Base-by-base conservation (phyloP, 2,888 invertebrate species). In the Creontiades dilutus region DNA sequence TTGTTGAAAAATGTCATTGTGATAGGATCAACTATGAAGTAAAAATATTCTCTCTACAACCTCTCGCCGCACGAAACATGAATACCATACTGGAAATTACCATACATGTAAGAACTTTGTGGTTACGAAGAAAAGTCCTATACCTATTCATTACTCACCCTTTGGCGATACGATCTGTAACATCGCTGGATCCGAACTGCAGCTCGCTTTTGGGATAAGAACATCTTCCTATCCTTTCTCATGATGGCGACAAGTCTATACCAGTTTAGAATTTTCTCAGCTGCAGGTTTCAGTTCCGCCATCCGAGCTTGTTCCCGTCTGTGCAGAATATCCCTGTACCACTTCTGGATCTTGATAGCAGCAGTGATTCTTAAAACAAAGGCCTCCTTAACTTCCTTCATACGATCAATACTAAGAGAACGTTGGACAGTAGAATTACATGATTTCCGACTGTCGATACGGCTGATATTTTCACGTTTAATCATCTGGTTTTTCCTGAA, bases 141-240 rank as follows among this genome's bases (percentile, higher is more conserved):
- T 37, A n/a, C n/a, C n/a, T n/a, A 37, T 37, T 37, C 37, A 37
- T 7, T 75, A 80, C 48, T 57, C 27, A 85, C 85, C 46, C 37
- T 85, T 4, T 28, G 27, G n/a, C 61, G 85, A 57, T 85, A 76
- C 27, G 23, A 11, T 91, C 92, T 93, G 92, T 94, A 95, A 94
- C 94, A 94, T 16, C 92, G 93, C 92, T 95, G 95, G 86, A 96
- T 94, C 91, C 93, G 94, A 0, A 93, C 88, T 12, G 89, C 90
- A 37, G 80, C 48, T 46, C 11, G 19, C 46, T 37, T 28, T 28
- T 37, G 19, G n/a, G 11, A 23, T 4, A 82, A n/a, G n/a, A 82
- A 5, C 46, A 19, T 4, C n/a, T 78, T 46, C 19, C 13, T 86
- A 11, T 37, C 48, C 9, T 61, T 78, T 23, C 23, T 87, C 19